These are phyloP conservation scores for Genyomyrus donnyi DNA, from an alignment of 2,113 vertebrate species.

Conservation along the genomic window DNA sequence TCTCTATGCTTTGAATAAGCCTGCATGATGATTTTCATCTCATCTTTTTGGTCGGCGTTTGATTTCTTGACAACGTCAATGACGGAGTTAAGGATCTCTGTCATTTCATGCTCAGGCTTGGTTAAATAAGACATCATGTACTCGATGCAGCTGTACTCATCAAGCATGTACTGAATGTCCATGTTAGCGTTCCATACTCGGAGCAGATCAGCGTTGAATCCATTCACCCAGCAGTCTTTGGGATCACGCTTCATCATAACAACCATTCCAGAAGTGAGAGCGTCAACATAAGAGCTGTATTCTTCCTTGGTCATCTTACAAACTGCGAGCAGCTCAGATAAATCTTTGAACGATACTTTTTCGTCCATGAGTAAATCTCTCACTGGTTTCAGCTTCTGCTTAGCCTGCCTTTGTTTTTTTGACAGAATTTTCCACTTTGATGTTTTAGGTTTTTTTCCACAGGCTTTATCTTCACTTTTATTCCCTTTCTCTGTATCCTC, in stretches of 20 bases:
- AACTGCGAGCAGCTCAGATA: too few species aligned
- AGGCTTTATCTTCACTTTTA: neutral
- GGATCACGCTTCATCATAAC: too few species aligned
- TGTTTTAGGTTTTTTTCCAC: neutral
- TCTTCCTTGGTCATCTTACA: too few species aligned
- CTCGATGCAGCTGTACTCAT: neutral
- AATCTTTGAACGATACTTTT: neutral
- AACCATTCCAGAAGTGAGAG: too few species aligned
- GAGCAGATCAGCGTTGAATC: too few species aligned
- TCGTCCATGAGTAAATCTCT: neutral
- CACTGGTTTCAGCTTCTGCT: too few species aligned
- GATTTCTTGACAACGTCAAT: neutral
- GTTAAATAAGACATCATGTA: constrained; percentile 27
- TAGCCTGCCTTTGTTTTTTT: neutral
- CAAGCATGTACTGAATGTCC: too few species aligned
- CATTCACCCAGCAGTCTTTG: too few species aligned
- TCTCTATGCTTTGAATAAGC: too few species aligned
- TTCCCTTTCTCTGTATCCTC: neutral
- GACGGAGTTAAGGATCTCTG: neutral
- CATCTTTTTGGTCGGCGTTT: neutral
- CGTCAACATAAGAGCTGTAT: neutral
- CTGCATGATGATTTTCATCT: neutral
- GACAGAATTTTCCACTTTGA: neutral
- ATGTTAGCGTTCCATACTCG: too few species aligned
- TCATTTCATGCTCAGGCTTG: constrained; percentile 32